Conservation (phyloP, 2,113 vertebrate genomes). For the Plectropomus leopardus region DNA sequence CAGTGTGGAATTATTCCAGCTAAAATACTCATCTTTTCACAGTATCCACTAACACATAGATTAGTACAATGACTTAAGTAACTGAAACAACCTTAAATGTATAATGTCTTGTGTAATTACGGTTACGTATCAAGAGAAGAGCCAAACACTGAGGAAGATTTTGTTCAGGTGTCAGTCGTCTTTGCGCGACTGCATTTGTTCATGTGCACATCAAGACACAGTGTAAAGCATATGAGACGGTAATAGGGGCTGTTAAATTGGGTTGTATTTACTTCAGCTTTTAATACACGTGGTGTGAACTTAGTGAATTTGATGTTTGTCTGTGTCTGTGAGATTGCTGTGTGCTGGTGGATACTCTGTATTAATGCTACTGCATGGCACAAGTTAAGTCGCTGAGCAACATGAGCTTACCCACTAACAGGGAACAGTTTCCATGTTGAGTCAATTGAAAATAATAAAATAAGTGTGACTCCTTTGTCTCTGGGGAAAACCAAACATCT, state of each 20-base stretch:
- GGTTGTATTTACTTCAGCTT: neutral
- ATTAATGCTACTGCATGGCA: neutral
- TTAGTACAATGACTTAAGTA: no score
- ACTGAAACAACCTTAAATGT: no score
- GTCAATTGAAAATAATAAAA: constrained; percentile 72
- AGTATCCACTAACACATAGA: no score
- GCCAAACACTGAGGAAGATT: neutral
- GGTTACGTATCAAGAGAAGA: neutral
- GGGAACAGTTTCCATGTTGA: constrained; percentile 54
- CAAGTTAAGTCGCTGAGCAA: constrained; percentile 35
- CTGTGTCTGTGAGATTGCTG: constrained; percentile 4
- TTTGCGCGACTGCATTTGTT: neutral
- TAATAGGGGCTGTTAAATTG: neutral
- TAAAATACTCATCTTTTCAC: no score
- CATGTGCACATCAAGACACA: neutral
- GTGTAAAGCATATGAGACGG: neutral
- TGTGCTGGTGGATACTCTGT: neutral
- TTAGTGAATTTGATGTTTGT: no score
- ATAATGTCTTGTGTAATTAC: no score
- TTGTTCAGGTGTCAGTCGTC: neutral
- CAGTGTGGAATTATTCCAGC: no score
- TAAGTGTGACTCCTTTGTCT: constrained; percentile 75
- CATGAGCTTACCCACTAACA: constrained; percentile 43
- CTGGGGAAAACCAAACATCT: constrained; percentile 80
- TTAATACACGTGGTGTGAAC: neutral